Evolutionary conservation across 2,113 vertebrate species (phyloP).

Genomic region (Notothenia rossii): DNA sequence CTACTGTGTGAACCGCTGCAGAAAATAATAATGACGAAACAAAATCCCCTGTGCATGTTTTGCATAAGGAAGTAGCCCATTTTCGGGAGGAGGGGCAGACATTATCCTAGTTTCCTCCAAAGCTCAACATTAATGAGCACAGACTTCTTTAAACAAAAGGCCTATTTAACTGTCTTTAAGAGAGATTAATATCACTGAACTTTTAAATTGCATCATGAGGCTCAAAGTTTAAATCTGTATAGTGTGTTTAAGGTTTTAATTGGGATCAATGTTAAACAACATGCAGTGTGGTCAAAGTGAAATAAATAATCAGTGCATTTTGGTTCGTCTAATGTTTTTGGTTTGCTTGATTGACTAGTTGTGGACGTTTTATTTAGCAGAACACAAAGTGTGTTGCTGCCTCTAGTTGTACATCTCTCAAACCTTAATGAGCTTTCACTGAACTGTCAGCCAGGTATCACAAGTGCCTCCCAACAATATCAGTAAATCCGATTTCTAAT

Average conservation of each 20-base stretch:
- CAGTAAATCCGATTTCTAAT: background rate
- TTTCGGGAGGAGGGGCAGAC: constrained; percentile 51
- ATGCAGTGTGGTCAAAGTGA: background rate
- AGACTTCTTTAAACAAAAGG: constrained; percentile 27
- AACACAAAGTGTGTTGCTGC: constrained; percentile 56
- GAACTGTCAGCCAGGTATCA: constrained; percentile 25
- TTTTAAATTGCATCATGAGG: constrained; percentile 35
- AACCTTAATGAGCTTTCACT: constrained; percentile 49
- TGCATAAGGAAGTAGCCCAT: constrained; percentile 68
- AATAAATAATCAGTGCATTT: constrained; percentile 8
- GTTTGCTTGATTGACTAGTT: constrained; percentile 19
- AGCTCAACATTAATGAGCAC: constrained; percentile 57
- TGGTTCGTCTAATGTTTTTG: constrained; percentile 14
- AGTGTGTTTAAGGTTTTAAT: background rate
- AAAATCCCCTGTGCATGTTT: constrained; percentile 63
- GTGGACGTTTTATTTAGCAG: constrained; percentile 48
- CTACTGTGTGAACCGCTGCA: constrained; percentile 61
- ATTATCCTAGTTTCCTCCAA: constrained; percentile 42
- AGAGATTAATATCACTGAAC: constrained; percentile 60
- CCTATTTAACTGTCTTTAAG: constrained; percentile 47
- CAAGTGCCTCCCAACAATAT: background rate
- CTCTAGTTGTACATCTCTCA: constrained; percentile 61
- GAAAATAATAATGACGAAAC: constrained; percentile 73
- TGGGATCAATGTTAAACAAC: background rate
- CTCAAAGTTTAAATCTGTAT: constrained; percentile 1